Percentiles rank a stretch among this genome's conserved stretches.
Conservation (phyloP, 2,888 invertebrate species). For the Drosophila hamatofila region DNA sequence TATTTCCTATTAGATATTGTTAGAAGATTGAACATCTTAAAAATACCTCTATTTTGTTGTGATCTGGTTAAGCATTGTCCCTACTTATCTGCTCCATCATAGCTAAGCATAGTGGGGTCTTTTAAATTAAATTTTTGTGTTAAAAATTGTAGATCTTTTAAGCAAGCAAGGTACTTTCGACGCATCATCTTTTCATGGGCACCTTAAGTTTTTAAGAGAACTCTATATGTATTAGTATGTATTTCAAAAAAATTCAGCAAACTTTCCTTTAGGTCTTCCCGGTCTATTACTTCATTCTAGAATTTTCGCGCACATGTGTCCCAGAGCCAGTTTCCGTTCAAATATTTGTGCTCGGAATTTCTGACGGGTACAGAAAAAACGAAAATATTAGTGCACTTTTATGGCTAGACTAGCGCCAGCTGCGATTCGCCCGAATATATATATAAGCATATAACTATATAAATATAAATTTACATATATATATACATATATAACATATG, state of each 20-base stretch:
- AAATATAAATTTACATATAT: neutral
- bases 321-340: neutral
- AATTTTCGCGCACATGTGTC: neutral
- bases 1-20: too few relatives aligned
- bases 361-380: neutral
- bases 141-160: too few relatives aligned
- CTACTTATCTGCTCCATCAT: too few relatives aligned
- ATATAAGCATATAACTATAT: neutral
- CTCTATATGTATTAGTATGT: neutral
- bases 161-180: neutral
- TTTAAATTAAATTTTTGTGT: too few relatives aligned
- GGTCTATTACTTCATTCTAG: neutral
- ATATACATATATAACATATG: neutral
- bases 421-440: constrained; percentile 7
- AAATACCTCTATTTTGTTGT: too few relatives aligned
- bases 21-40: too few relatives aligned
- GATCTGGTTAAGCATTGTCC: too few relatives aligned
- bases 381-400: constrained; percentile 3
- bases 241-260: neutral
- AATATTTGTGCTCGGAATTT: constrained; percentile 10
- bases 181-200: neutral
- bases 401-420: constrained; percentile 22
- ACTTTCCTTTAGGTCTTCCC: too few relatives aligned
- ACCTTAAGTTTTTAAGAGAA: neutral
- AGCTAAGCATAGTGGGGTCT: too few relatives aligned